Conservation (phyloP, 2,113 vertebrate genomes). For the Myxocyprinus asiaticus region DNA sequence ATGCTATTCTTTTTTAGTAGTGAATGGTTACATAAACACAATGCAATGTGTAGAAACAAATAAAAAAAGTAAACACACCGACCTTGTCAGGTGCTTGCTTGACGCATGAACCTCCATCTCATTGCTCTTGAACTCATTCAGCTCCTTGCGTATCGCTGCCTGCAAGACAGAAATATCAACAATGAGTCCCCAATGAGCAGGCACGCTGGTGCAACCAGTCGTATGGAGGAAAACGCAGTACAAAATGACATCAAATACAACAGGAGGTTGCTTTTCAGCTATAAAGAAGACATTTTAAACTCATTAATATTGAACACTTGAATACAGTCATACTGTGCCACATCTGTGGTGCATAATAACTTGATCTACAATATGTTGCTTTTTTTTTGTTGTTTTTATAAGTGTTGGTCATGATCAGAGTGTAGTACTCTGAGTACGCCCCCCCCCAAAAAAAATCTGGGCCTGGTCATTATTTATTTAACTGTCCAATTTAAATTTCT, state of each 20-base stretch:
- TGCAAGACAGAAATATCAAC: constrained; percentile 59
- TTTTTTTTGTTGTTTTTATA: too few species aligned
- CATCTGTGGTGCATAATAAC: too few species aligned
- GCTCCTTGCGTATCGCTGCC: constrained; percentile 97
- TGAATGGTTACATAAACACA: neutral
- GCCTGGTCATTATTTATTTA: too few species aligned
- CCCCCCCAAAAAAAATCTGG: too few species aligned
- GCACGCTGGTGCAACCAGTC: neutral
- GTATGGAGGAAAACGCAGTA: neutral
- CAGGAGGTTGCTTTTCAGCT: neutral
- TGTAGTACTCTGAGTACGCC: too few species aligned
- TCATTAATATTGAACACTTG: neutral
- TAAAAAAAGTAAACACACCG: constrained; percentile 44
- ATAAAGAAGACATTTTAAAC: neutral
- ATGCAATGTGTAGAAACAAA: neutral
- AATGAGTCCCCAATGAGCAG: neutral
- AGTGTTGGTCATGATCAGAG: too few species aligned
- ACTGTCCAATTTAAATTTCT: too few species aligned
- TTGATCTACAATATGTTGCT: too few species aligned
- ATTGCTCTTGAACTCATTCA: constrained; percentile 97
- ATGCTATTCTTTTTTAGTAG: neutral
- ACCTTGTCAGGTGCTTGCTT: constrained; percentile 98
- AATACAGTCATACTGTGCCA: neutral
- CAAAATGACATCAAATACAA: neutral
- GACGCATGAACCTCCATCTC: constrained; percentile 98